Evolutionary conservation across 1,140 invertebrate species (phyloP).

Genomic region (Druon quercuslanigerum): DNA sequence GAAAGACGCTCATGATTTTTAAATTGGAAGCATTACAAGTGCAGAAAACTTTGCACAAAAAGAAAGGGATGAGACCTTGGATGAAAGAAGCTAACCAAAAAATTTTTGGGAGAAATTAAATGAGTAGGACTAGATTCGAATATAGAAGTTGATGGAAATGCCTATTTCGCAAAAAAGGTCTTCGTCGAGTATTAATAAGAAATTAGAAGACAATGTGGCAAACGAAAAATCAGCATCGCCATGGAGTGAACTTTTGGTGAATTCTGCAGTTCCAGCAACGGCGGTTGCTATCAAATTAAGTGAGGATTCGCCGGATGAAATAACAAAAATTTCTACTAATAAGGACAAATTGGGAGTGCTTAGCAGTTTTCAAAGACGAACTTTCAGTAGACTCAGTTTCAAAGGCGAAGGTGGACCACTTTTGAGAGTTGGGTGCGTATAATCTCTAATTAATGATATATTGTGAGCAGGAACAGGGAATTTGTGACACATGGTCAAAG

Average conservation of each 20-base stretch:
- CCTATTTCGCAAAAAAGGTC: conserved; percentile 44
- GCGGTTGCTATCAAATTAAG: conserved; percentile 53
- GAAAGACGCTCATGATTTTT: no score
- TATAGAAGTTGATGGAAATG: conserved; percentile 41
- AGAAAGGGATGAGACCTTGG: no score
- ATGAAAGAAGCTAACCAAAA: no score
- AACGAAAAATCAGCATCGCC: conserved; percentile 16
- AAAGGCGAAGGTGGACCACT: conserved; percentile 60
- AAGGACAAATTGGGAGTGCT: conserved; percentile 12
- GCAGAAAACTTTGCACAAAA: no score
- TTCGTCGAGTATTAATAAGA: conserved; percentile 32
- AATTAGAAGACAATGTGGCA: conserved; percentile 36
- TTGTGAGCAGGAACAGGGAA: no score
- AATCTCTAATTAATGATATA: no score
- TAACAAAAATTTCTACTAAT: not conserved
- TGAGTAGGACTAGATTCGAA: no score
- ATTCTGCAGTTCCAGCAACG: conserved; percentile 50
- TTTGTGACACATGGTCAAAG: no score
- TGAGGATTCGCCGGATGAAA: conserved; percentile 45
- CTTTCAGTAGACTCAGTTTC: conserved; percentile 62
- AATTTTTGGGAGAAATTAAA: no score
- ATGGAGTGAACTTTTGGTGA: conserved; percentile 53
- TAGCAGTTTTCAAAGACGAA: conserved; percentile 50
- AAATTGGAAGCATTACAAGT: no score
- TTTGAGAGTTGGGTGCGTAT: conserved; percentile 26